Percentiles rank a stretch among this genome's conserved stretches.
phyloP scores from a whole-genome alignment of 2,797 vertebrate genomes.

The Hybognathus amarus region DNA sequence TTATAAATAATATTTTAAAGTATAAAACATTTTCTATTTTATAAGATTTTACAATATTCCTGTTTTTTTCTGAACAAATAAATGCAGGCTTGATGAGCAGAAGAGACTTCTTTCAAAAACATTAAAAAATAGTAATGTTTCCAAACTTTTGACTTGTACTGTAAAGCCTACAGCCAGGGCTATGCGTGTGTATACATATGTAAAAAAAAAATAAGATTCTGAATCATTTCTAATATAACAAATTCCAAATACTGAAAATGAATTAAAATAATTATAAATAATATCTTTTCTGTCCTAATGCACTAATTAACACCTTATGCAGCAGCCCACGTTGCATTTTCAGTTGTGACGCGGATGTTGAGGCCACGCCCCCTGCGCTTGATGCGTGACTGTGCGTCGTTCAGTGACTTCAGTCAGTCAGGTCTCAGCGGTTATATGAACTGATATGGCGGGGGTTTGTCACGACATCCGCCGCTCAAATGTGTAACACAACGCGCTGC shows the following conservation, averaged over 20 bases:
- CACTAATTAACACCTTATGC: no score
- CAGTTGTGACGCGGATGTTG: constrained; percentile 16
- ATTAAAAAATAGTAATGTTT: no score
- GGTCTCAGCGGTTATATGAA: constrained; percentile 78
- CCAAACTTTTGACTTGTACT: no score
- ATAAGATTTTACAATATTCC: no score
- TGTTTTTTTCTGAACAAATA: no score
- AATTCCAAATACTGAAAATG: neutral
- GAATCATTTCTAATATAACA: neutral
- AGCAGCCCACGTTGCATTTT: neutral
- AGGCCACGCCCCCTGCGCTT: constrained; percentile 48
- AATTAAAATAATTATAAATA: neutral
- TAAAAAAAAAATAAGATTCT: no score
- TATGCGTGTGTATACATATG: no score
- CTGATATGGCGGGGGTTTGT: constrained; percentile 79
- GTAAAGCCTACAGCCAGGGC: no score
- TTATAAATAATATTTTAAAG: no score
- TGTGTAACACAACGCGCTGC: constrained; percentile 79
- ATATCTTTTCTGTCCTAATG: neutral
- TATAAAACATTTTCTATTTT: no score
- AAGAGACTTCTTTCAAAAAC: no score
- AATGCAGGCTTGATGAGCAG: no score
- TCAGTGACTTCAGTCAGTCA: constrained; percentile 28
- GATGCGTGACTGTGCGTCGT: constrained; percentile 76
- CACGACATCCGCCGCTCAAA: constrained; percentile 85